These are phyloP conservation scores for Cantharis nigra DNA, from an alignment of 2,888 invertebrate genomes.

Conservation along the genomic window DNA sequence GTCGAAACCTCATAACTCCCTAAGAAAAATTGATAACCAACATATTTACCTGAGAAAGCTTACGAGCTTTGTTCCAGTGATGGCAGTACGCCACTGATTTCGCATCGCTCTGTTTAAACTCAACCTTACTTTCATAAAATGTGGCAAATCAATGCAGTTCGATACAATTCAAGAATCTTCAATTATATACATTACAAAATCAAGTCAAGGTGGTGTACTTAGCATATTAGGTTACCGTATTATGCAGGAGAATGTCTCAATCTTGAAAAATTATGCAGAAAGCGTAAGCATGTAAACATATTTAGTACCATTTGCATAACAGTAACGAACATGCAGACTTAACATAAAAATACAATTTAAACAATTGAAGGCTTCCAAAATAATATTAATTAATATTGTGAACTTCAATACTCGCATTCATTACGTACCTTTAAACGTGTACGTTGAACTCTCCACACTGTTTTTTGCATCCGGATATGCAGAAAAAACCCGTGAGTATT, in stretches of 20 bases:
- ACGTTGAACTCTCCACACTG: background rate
- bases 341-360: background rate
- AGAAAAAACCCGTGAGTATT: background rate
- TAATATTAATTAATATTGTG: background rate
- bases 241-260: background rate
- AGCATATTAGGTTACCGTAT: background rate
- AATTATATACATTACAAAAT: background rate
- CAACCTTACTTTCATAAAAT: background rate
- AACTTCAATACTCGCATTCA: background rate
- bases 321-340: background rate
- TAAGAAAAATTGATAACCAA: background rate
- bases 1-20: background rate
- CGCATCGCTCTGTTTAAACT: background rate
- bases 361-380: background rate
- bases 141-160: background rate
- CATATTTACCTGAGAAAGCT: background rate
- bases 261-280: slow-evolving; percentile 1
- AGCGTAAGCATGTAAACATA: background rate
- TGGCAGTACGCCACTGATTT: no score
- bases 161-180: background rate
- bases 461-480: background rate
- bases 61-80: no score
- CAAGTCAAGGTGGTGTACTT: slow-evolving; percentile 8
- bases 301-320: background rate
- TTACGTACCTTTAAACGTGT: background rate